Evolutionary conservation across 2,113 vertebrate species (phyloP).

Genomic region (Nestor notabilis): DNA sequence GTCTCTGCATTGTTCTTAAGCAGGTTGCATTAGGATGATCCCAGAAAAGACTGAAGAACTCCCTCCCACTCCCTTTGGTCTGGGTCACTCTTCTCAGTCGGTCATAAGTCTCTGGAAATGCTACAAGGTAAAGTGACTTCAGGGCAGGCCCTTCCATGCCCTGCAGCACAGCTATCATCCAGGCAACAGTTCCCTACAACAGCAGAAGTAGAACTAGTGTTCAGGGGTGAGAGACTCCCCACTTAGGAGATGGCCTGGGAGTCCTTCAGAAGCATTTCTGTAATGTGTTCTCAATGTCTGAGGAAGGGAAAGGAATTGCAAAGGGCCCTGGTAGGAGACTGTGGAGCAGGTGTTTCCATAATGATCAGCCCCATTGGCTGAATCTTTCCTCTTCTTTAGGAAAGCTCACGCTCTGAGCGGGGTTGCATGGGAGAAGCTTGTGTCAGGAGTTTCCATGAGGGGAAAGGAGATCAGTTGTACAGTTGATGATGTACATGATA

Average conservation of each 20-base stretch:
- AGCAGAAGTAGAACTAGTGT: background rate
- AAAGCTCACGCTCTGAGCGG: background rate
- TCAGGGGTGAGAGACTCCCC: background rate
- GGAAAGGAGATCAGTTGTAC: slow-evolving; percentile 68
- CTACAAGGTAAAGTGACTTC: slow-evolving; percentile 19
- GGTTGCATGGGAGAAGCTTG: background rate
- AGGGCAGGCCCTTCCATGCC: background rate
- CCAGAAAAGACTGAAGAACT: background rate
- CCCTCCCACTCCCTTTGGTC: background rate
- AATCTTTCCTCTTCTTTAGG: slow-evolving; percentile 20
- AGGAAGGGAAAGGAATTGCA: background rate
- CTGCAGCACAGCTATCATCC: background rate
- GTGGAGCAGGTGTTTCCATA: background rate
- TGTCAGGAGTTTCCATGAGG: background rate
- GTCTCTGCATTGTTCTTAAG: background rate
- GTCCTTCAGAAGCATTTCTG: slow-evolving; percentile 31
- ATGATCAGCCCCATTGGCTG: background rate
- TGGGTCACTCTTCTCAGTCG: background rate
- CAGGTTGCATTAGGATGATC: background rate
- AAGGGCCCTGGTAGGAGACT: background rate
- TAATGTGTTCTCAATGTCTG: slow-evolving; percentile 37
- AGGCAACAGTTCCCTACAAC: background rate
- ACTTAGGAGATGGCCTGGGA: background rate
- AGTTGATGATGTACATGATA: slow-evolving; percentile 83
- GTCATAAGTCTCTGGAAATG: background rate